Evolutionary conservation across 2,797 vertebrate genomes (phyloP).

Genomic region (Anas bahamensis): DNA sequence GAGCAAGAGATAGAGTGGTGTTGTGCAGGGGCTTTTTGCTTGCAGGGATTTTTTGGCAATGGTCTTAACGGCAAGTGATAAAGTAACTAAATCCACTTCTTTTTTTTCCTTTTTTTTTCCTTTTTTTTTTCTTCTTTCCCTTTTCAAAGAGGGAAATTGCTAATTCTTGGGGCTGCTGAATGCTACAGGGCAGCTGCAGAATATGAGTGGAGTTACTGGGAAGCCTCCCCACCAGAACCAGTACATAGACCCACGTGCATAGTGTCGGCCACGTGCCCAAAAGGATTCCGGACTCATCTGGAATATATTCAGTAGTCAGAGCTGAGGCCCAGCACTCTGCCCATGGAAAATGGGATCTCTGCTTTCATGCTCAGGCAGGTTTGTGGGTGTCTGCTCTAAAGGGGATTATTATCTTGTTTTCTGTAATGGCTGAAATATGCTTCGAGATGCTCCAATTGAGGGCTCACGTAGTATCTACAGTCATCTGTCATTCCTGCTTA

Average conservation of each 20-base stretch:
- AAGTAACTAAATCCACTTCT: background rate
- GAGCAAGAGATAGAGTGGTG: background rate
- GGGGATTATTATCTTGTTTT: background rate
- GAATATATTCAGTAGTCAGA: background rate
- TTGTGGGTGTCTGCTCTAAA: background rate
- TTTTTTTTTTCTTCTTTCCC: too few species aligned
- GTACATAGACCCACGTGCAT: fast-evolving
- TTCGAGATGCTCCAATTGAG: background rate
- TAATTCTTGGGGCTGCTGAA: background rate
- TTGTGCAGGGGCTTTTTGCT: background rate
- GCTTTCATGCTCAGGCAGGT: background rate
- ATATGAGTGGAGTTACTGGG: background rate
- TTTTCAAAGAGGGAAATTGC: background rate
- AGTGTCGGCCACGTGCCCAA: fast-evolving
- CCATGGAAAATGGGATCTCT: background rate
- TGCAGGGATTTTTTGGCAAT: background rate
- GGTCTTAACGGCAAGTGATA: background rate
- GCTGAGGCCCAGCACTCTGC: background rate
- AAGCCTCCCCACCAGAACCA: background rate
- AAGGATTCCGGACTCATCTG: background rate
- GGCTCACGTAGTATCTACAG: fast-evolving
- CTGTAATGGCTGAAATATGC: background rate
- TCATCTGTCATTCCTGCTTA: background rate
- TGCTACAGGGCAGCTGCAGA: background rate
- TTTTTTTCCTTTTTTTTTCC: too few species aligned